Conservation (phyloP, 2,888 invertebrate genomes). For the Drosophila fungiperda region DNA sequence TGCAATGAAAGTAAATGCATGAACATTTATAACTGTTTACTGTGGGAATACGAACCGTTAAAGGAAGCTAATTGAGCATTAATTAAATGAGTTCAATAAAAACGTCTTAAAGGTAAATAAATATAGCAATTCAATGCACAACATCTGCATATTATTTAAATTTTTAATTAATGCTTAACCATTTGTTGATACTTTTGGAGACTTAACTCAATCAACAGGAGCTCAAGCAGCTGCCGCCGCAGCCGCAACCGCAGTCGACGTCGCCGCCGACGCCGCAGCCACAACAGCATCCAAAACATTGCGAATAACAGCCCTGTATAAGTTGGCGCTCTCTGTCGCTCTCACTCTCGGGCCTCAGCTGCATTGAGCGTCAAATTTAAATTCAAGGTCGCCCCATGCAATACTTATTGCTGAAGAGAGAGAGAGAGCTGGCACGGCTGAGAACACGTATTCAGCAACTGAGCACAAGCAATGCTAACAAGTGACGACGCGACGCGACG, state of each 20-base stretch:
- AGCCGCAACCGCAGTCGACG: neutral
- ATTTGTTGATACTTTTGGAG: constrained; percentile 62
- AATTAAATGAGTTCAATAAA: constrained; percentile 1
- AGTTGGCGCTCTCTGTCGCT: constrained; percentile 20
- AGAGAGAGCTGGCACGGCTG: constrained; percentile 4
- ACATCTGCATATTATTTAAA: constrained; percentile 20
- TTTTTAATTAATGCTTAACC: constrained; percentile 55
- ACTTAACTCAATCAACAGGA: constrained; percentile 68
- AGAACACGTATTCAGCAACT: constrained; percentile 62
- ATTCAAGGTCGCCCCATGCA: constrained; percentile 71
- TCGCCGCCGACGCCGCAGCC: constrained; percentile 11
- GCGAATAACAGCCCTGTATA: constrained; percentile 57
- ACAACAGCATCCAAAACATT: constrained; percentile 57
- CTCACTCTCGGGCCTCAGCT: constrained; percentile 14
- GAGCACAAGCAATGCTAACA: constrained; percentile 49
- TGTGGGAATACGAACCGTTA: neutral
- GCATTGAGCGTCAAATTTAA: constrained; percentile 66
- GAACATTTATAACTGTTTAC: constrained; percentile 1
- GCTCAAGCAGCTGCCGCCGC: constrained; percentile 34
- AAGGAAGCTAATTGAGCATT: neutral
- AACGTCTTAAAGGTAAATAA: neutral
- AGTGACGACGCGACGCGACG: constrained; percentile 51
- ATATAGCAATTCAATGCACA: neutral
- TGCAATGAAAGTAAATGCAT: constrained; percentile 16
- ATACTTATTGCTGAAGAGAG: constrained; percentile 51